These are phyloP conservation scores for Propithecus coquereli DNA, from an alignment of 2,113 vertebrate genomes.

Conservation along the genomic window DNA sequence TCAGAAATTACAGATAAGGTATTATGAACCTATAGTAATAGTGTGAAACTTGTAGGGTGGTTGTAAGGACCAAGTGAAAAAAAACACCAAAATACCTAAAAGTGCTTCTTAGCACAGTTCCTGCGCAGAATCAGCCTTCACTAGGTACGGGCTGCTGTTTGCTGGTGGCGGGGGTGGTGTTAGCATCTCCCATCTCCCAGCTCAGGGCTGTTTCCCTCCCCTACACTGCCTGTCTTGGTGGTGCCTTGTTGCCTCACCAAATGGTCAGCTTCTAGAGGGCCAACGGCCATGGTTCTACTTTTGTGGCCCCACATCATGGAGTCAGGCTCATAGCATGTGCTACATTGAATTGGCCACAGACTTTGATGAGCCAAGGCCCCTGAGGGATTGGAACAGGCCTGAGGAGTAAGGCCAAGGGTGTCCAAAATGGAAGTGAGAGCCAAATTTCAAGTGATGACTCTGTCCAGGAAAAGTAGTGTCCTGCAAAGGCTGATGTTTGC, in stretches of 20 bases:
- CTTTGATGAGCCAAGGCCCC: background rate
- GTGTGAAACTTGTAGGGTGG: background rate
- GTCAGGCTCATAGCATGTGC: background rate
- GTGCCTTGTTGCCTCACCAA: background rate
- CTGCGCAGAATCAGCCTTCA: background rate
- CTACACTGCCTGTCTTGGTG: rapidly evolving
- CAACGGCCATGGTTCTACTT: background rate
- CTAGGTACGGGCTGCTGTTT: rapidly evolving
- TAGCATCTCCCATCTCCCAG: rapidly evolving
- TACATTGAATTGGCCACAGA: background rate
- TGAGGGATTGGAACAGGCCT: background rate
- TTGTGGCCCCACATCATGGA: background rate
- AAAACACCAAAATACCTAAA: too few species aligned
- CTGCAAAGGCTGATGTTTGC: background rate
- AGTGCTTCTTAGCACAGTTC: background rate
- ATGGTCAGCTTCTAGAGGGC: background rate
- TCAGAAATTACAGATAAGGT: background rate
- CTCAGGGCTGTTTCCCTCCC: background rate
- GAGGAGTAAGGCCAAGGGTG: background rate
- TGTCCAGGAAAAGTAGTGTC: background rate
- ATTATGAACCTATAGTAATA: background rate
- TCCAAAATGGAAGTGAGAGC: background rate
- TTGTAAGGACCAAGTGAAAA: background rate
- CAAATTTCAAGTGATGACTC: rapidly evolving
- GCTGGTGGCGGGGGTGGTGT: rapidly evolving